These are phyloP conservation scores for Eretmodus cyanostictus DNA, from an alignment of 2,113 vertebrate species.

Conservation along the genomic window DNA sequence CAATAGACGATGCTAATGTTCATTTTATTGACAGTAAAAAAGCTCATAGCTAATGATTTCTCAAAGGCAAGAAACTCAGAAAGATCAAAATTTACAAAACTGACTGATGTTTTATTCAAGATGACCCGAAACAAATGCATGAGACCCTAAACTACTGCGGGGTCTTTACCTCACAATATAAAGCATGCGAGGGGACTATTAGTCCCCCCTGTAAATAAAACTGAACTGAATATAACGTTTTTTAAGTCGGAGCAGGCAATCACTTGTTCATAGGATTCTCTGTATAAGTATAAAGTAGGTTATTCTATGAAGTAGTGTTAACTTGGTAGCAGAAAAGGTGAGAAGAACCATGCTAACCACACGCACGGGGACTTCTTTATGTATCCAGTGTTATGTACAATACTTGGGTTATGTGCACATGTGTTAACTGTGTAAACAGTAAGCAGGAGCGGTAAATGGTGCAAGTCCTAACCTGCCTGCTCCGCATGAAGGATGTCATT, in stretches of 20 bases:
- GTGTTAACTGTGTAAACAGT: constrained; percentile 48
- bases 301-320: not conserved
- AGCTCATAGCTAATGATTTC: not conserved
- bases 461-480: constrained; percentile 30
- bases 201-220: not conserved
- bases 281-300: not conserved
- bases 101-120: not conserved
- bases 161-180: not conserved
- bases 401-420: constrained; percentile 2
- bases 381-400: not conserved
- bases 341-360: not conserved
- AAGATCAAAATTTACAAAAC: not conserved
- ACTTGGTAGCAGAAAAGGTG: not conserved
- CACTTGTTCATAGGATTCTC: not conserved
- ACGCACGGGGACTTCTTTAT: not conserved
- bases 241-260: not conserved
- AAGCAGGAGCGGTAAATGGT: constrained; percentile 14
- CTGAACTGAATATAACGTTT: rapidly evolving
- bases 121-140: not conserved
- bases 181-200: not conserved
- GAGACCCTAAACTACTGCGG: not conserved
- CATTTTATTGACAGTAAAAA: not conserved
- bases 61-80: not conserved
- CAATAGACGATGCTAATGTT: not conserved
- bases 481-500: constrained; percentile 17